Base-by-base conservation (phyloP, 2,888 invertebrate species). In the Anaspis maculata region DNA sequence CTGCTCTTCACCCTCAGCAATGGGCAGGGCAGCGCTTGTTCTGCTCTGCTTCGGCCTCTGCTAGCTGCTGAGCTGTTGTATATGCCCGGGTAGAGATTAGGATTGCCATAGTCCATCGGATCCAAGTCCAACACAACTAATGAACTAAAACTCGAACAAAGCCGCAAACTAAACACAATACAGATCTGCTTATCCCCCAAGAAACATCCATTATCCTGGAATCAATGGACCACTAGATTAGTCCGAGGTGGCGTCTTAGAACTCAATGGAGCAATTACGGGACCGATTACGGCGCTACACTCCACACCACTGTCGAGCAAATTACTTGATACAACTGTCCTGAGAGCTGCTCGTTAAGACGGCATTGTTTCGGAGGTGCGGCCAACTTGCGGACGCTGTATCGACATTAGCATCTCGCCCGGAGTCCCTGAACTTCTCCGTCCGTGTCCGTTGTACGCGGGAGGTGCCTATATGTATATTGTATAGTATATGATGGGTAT, bases 201-300 rank as follows among this genome's bases (percentile, higher is more conserved):
- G 61, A 57, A 59, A 61, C 60, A 58, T 60, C 56, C 57, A 61
- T 62, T 62, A 60, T 59, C 54, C 56, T 51, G 52, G 57, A 62
- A 62, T 63, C 62, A 61, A 63, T 63, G 60, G 59, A 52, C 59
- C 58, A 51, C 59, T 50, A 56, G 60, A 62, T 62, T 60, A 61
- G 59, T 55, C 54, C 52, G 54, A 56, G 57, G 59, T 56, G 57
- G 51, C 55, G 54, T 59, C 59, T 59, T 57, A 48, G 52, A 52
- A 49, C 59, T 59, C 58, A 59, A 59, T 60, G 58, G 59, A 54
- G 57, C 61, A 61, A 61, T 62, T 62, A 62, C 59, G 48, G 46
- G 55, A 46, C 48, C 56, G 59, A 57, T 57, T 55, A 54, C 54
- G 49, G 48, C 44, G 44, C 48, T 46, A 48, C 35, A 42, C 46